Percentiles rank a stretch among this genome's conserved stretches.
Conservation (phyloP, 2,113 vertebrate genomes). For the Semnornis frantzii region DNA sequence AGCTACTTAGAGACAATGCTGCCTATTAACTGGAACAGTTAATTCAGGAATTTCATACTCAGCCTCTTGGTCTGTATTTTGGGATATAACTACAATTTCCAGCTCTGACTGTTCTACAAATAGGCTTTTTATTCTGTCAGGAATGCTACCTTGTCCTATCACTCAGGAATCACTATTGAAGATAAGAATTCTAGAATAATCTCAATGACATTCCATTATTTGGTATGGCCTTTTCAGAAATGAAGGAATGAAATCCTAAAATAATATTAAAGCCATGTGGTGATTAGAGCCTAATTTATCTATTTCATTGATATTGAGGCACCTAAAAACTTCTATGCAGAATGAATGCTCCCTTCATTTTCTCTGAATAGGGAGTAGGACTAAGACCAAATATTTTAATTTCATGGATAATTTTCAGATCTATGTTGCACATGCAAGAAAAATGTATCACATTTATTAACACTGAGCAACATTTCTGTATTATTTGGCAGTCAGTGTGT, state of each 20-base stretch:
- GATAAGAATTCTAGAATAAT: not conserved
- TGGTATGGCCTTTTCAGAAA: not conserved
- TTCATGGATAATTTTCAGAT: not conserved
- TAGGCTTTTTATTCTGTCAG: not conserved
- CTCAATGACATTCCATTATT: not conserved
- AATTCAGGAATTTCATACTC: not conserved
- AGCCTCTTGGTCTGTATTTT: not conserved
- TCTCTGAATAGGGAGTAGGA: not conserved
- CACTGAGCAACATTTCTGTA: not conserved
- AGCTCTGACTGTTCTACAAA: not conserved
- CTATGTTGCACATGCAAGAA: not conserved
- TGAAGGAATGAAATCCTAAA: not conserved
- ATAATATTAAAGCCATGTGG: not conserved
- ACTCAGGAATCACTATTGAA: not conserved
- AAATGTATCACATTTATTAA: not conserved
- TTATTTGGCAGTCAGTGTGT: not conserved
- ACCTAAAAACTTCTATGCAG: not conserved
- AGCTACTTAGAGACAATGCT: not conserved
- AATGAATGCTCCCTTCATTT: not conserved
- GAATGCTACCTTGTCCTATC: not conserved
- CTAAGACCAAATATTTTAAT: not conserved
- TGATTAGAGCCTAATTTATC: not conserved
- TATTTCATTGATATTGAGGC: not conserved
- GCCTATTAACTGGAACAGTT: not conserved
- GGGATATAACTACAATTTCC: not conserved